phyloP scores from a whole-genome alignment of 2,888 invertebrate genomes.

The Scrobipalpa atriplicella region DNA sequence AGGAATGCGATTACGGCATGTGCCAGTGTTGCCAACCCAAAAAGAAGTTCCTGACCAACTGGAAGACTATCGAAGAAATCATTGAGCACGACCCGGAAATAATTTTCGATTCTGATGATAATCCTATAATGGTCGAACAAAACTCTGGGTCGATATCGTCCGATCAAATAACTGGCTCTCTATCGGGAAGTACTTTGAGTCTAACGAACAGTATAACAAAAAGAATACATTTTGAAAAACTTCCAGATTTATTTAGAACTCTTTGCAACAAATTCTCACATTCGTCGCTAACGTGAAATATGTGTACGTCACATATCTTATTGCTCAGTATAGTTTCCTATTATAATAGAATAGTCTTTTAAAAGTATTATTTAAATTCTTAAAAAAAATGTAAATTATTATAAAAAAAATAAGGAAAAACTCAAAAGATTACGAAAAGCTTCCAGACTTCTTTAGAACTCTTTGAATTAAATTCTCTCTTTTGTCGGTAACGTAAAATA shows the following conservation, averaged over 20 bases:
- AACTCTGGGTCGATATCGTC: conserved; percentile 36
- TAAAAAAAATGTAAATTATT: too few relatives aligned
- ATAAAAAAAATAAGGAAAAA: too few relatives aligned
- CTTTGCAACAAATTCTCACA: conserved; percentile 58
- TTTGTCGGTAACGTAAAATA: conserved; percentile 45
- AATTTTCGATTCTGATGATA: conserved; percentile 72
- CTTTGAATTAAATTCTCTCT: conserved; percentile 58
- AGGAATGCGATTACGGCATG: conserved; percentile 72
- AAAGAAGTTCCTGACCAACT: conserved; percentile 61
- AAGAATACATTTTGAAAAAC: conserved; percentile 50
- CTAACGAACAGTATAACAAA: conserved; percentile 44
- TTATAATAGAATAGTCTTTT: too few relatives aligned
- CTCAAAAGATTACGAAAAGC: conserved; percentile 54
- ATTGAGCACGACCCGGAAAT: conserved; percentile 79
- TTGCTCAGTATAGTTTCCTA: too few relatives aligned
- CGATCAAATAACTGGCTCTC: conserved; percentile 35
- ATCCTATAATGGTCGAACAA: conserved; percentile 66
- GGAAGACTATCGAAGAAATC: conserved; percentile 72
- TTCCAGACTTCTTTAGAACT: conserved; percentile 58
- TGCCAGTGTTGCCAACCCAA: conserved; percentile 65
- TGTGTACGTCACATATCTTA: background rate
- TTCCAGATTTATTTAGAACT: conserved; percentile 58
- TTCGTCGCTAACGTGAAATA: conserved; percentile 45
- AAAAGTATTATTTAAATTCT: too few relatives aligned
- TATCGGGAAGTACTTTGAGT: conserved; percentile 38